Base-by-base conservation (phyloP, 2,113 vertebrate species). In the Etheostoma cragini region DNA sequence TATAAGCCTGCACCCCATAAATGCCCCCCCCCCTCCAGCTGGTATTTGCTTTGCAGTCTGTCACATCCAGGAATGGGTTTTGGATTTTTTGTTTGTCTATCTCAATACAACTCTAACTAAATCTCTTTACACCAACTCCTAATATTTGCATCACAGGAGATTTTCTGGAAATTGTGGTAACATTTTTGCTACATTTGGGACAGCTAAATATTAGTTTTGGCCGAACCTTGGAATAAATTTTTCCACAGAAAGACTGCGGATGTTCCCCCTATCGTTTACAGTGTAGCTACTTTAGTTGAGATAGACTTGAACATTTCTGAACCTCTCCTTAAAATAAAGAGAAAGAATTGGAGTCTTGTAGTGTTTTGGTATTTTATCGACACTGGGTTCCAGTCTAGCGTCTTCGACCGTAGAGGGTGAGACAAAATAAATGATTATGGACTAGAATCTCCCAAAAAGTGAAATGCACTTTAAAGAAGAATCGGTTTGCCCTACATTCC, bases 381-480 rank as follows among this genome's bases (percentile, higher is more conserved):
- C 14, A 81, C 60, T 57, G 52, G 6, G 24, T 68, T 76, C 47
- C 21, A 24, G 21, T 68, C 56, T 22, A 67, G 74, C 33, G 61
- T 80, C 53, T 81, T 47, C 12, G 4, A 50, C 49, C 52, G 24
- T 3, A 50, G 26, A 57, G 16, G 7, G 5, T 5, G 45, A 75
- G 69, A 63, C 30, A 38, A 76, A 71, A 64, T 68, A 72, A 67
- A 19, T 13, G 38, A 73, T 64, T 19, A 47, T 22, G 42, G 53
- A 35, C 30, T 72, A 12, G 80, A 81, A 5, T 82, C 65, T 66
- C 30, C 54, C 74, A n/a, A 56, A 72, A 64, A 73, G 58, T 33
- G 62, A 63, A 89, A 90, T 85, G 89, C 87, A 92, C 92, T 93
- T 93, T 91, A 89, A 78, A 82, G 42, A 83, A 82, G 56, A 85